Conservation (phyloP, 2,888 invertebrate species). For the Erebia epiphron region DNA sequence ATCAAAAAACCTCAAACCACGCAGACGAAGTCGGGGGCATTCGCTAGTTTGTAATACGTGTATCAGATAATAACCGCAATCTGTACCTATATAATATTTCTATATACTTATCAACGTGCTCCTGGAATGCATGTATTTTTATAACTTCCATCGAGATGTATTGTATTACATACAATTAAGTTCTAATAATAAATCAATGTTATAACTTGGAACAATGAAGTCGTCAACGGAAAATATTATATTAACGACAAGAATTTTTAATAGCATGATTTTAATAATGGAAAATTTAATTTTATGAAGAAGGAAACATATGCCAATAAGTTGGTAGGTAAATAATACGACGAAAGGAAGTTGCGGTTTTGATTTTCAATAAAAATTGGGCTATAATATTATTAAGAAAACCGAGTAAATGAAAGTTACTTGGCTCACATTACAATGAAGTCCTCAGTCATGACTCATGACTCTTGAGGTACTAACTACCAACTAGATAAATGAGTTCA, state of each 20-base stretch:
- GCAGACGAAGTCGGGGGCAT: too few relatives aligned
- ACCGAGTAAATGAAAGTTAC: not conserved
- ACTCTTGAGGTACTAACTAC: too few relatives aligned
- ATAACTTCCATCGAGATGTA: slow-evolving; percentile 29
- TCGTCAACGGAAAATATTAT: not conserved
- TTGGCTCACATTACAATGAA: not conserved
- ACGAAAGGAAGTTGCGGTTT: not conserved
- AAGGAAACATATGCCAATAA: not conserved
- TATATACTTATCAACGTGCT: not conserved
- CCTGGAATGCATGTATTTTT: slow-evolving; percentile 22
- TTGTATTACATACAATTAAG: slow-evolving; percentile 16
- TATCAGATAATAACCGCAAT: slow-evolving; percentile 4
- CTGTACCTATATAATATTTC: not conserved
- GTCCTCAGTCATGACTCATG: too few relatives aligned
- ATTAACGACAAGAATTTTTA: not conserved
- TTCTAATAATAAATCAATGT: slow-evolving; percentile 5
- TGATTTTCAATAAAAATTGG: not conserved
- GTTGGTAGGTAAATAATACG: not conserved
- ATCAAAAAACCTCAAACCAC: too few relatives aligned
- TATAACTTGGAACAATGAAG: slow-evolving; percentile 9
- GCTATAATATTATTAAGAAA: not conserved
- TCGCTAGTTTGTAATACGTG: too few relatives aligned
- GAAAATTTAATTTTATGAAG: not conserved
- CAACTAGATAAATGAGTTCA: too few relatives aligned
- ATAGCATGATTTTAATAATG: not conserved